Evolutionary conservation across 1,140 invertebrate species (phyloP), one percentile per base, ranked within the genome.

Genomic region (Drosophila fuyamai): DNA sequence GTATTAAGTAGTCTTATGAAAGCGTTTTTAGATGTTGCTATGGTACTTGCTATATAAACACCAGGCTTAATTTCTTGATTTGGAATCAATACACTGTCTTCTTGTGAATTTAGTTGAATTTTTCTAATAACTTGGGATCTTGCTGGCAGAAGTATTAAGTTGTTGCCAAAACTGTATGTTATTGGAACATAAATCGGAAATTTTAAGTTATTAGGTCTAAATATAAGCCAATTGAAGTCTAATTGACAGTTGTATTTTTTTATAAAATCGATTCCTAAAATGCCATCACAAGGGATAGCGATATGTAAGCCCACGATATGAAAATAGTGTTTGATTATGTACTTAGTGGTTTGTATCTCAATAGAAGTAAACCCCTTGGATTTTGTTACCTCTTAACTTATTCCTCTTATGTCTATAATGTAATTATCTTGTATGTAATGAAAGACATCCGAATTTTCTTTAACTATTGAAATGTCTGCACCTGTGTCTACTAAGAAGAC

Each of bases 181-280:
- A 32, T 32, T 8, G 29, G 29, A 32, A 32, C 29, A 32, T 32
- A 32, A 7, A 32, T 32, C 7, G 29, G 6, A 32, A 32, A 32
- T 32, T 32, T 32, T 32, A 32, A 32, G 29, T 23, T 23, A 23
- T 23, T 23, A 23, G 18, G 18, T 23, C 18, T 23, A 29, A 29
- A 6, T 29, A 6, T 29, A 29, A 29, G 29, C 29, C 29, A 29
- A 29, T 29, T 53, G 9, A 61, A 53, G n/a, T 32, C 29, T 32
- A 32, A 32, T 32, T 32, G 23, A 32, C 48, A 57, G 48, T 67
- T 57, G 27, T 50, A 66, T 36, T 53, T 59, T 29, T 68, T 53
- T 53, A 29, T 66, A 32, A 66, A 57, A 18, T 57, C 46, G 14
- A 65, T 65, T 35, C 35, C 61, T 50, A 66, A 18, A 43, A 56